These are phyloP conservation scores for Pelobates fuscus DNA, from an alignment of 2,113 vertebrate species.

Conservation along the genomic window DNA sequence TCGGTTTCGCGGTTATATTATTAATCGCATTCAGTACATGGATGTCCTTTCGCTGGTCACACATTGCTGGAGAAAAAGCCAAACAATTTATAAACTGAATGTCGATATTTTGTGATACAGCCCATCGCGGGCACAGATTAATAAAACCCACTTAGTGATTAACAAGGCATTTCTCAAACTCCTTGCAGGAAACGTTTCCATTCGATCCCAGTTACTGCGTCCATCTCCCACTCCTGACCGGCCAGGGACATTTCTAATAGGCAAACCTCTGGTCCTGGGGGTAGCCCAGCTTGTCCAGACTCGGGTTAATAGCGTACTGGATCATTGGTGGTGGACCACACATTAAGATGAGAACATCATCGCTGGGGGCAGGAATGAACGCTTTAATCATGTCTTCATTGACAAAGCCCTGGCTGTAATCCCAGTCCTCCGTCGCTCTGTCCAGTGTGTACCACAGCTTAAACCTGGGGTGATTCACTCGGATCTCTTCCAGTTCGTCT, in stretches of 20 bases:
- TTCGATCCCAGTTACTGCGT: constrained; percentile 33
- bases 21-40: too few species aligned
- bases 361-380: constrained; percentile 77
- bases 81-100: too few species aligned
- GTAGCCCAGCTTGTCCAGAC: constrained; percentile 87
- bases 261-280: constrained; percentile 74
- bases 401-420: constrained; percentile 93
- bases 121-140: too few species aligned
- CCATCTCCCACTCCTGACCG: not conserved
- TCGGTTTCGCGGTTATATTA: too few species aligned
- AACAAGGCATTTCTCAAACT: too few species aligned
- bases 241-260: constrained; percentile 65
- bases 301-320: constrained; percentile 93
- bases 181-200: not conserved
- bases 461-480: constrained; percentile 78
- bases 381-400: constrained; percentile 86
- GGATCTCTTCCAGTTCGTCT: constrained; percentile 87
- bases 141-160: too few species aligned
- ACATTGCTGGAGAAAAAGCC: too few species aligned
- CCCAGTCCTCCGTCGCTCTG: constrained; percentile 81
- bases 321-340: constrained; percentile 97
- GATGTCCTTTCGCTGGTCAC: too few species aligned
- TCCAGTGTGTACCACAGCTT: constrained; percentile 95
- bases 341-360: constrained; percentile 86
- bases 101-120: too few species aligned